Conservation (phyloP, 2,797 vertebrate genomes). For the Sarcoramphus papa region DNA sequence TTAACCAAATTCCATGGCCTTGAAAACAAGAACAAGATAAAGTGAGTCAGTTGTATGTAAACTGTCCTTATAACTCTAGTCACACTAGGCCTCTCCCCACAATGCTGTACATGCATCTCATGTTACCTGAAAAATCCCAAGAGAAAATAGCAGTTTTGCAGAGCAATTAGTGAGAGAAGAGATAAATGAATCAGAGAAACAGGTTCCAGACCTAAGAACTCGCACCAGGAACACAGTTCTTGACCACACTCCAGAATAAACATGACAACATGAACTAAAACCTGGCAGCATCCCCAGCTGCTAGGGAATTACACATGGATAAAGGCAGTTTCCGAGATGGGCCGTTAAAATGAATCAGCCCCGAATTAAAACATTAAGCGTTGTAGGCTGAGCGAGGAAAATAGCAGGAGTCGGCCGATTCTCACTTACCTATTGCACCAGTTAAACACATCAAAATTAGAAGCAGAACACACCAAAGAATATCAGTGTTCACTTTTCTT, state of each 20-base stretch:
- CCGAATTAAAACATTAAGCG: not conserved
- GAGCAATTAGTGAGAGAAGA: not conserved
- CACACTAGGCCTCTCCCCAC: not conserved
- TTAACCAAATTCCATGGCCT: slow-evolving; percentile 92
- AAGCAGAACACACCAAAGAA: slow-evolving; percentile 91
- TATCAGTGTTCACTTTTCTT: slow-evolving; percentile 83
- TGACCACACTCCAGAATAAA: not conserved
- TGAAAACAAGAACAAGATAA: slow-evolving; percentile 37
- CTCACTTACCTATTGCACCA: slow-evolving; percentile 82
- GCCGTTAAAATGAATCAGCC: not conserved
- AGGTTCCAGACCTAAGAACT: not conserved
- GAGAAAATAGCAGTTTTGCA: not conserved
- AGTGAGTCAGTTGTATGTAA: not conserved
- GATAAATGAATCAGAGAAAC: not conserved
- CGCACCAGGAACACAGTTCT: not conserved
- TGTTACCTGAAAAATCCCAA: not conserved
- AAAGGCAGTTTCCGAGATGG: not conserved
- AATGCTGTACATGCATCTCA: not conserved
- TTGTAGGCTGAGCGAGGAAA: not conserved
- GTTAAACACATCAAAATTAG: slow-evolving; percentile 87
- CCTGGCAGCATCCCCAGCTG: not conserved
- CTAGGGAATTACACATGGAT: not conserved
- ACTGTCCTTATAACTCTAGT: not conserved
- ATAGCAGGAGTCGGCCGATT: not conserved
- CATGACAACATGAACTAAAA: not conserved